phyloP scores from a whole-genome alignment of 2,797 vertebrate genomes.

The Stomatorhinus walkeri region DNA sequence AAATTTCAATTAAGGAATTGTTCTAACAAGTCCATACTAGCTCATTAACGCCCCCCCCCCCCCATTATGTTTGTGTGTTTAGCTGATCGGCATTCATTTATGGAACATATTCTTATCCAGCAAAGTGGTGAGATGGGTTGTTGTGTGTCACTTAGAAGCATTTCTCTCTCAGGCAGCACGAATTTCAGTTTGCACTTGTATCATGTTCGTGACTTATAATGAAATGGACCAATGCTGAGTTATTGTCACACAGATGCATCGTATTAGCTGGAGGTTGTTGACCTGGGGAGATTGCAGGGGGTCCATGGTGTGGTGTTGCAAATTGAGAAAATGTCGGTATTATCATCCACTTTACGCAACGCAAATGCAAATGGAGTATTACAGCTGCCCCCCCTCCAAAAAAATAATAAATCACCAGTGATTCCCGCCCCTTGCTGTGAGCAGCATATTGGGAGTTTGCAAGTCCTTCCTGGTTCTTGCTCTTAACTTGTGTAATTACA shows the following conservation, averaged over 20 bases:
- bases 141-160: neutral
- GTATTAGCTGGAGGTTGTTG: neutral
- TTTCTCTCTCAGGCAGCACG: neutral
- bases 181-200: neutral
- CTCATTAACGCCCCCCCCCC: neutral
- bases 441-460: no score
- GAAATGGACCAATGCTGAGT: neutral
- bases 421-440: no score
- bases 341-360: neutral
- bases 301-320: neutral
- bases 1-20: neutral
- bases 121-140: neutral
- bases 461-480: no score
- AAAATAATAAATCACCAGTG: neutral
- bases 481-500: neutral
- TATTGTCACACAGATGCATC: neutral
- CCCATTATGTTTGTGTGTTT: neutral
- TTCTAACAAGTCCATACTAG: neutral
- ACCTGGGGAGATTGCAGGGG: neutral
- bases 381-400: no score
- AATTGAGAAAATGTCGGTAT: neutral
- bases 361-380: neutral
- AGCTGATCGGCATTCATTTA: neutral
- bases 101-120: neutral
- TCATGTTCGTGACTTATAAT: neutral